Evolutionary conservation across 2,888 invertebrate species (phyloP), one percentile per base, ranked within the genome.

Genomic region (Leptinotarsa haldemani): DNA sequence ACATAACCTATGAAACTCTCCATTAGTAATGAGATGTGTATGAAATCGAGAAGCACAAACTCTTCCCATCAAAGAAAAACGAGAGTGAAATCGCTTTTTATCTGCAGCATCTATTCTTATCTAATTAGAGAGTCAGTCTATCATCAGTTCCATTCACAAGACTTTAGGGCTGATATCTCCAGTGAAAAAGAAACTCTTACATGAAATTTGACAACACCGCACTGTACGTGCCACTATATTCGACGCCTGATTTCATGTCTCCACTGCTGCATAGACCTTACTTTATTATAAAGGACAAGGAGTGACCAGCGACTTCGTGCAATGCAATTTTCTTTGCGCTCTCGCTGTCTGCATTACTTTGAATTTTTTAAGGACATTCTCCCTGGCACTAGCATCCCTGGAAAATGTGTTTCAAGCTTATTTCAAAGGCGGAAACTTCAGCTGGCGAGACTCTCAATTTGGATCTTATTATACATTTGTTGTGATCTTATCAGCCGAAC

Each of bases 201-300:
- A 18, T 50, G 16, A 61, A 30, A 16, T 16, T 4, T 56, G 67
- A 20, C 67, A 68, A 68, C 67, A 30, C 5, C n/a, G n/a, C 40
- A 16, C 20, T 16, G 61, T 61, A 61, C 61, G n/a, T 61, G 61
- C 61, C 40, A 61, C 56, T 47, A 46, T 18, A 47, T 68, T 56
- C 56, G 61, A 25, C 20, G 67, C 56, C 67, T 40, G 67, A 68
- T 68, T 68, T 53, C 70, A 74, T 71, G 71, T 74, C 70, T 75
- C 75, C 65, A 69, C 61, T 71, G 70, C 69, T 52, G 75, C 65
- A 69, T 70, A 70, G 74, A 71, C 70, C 68, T 76, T 71, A 74
- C 71, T 78, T 78, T 78, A 74, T 78, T 78, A 78, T 74, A 76
- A 73, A 70, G 50, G 70, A 73, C 73, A 63, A 68, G 73, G 56